Percentiles rank a stretch among this genome's conserved stretches.
phyloP scores from a whole-genome alignment of 2,797 vertebrate species.

The Carapus acus region DNA sequence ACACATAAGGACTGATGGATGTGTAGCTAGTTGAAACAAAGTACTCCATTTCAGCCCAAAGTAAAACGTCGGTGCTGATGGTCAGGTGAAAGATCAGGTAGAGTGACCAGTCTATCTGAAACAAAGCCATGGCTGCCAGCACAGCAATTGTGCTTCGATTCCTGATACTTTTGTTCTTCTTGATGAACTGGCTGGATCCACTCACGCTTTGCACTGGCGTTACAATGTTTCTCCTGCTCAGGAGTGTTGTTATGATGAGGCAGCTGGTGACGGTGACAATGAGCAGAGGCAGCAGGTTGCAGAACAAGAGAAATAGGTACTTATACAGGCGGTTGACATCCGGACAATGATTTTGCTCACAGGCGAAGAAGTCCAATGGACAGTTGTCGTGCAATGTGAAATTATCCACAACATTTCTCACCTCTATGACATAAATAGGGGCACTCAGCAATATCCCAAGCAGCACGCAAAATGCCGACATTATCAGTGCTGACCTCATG shows the following conservation, averaged over 20 bases:
- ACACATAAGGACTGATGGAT: slow-evolving; percentile 71
- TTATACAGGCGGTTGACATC: slow-evolving; percentile 55
- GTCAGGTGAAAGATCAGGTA: slow-evolving; percentile 64
- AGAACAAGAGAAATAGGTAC: slow-evolving; percentile 51
- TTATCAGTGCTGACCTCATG: slow-evolving; percentile 34
- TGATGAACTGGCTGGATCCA: slow-evolving; percentile 4
- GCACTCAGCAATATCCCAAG: slow-evolving; percentile 40
- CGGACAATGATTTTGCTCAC: slow-evolving; percentile 48
- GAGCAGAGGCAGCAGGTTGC: slow-evolving; percentile 65
- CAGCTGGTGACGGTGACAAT: slow-evolving; percentile 61
- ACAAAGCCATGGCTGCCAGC: slow-evolving; percentile 67
- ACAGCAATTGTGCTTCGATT: slow-evolving; percentile 57
- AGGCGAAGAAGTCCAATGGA: slow-evolving; percentile 62
- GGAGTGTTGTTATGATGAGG: slow-evolving; percentile 59
- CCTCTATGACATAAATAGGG: slow-evolving; percentile 49
- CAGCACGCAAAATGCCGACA: slow-evolving; percentile 41
- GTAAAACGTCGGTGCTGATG: slow-evolving; percentile 17
- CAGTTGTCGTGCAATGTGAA: slow-evolving; percentile 28
- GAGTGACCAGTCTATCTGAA: slow-evolving; percentile 70
- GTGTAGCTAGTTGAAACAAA: slow-evolving; percentile 64
- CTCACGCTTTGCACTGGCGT: neutral
- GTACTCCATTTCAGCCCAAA: slow-evolving; percentile 66
- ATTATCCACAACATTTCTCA: slow-evolving; percentile 21
- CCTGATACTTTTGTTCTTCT: slow-evolving; percentile 13
- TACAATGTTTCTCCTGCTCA: slow-evolving; percentile 46